Percentiles rank a stretch among this genome's conserved stretches.
These are phyloP conservation scores for Fistularia commersonii DNA, from an alignment of 2,797 vertebrate genomes.

Conservation along the genomic window DNA sequence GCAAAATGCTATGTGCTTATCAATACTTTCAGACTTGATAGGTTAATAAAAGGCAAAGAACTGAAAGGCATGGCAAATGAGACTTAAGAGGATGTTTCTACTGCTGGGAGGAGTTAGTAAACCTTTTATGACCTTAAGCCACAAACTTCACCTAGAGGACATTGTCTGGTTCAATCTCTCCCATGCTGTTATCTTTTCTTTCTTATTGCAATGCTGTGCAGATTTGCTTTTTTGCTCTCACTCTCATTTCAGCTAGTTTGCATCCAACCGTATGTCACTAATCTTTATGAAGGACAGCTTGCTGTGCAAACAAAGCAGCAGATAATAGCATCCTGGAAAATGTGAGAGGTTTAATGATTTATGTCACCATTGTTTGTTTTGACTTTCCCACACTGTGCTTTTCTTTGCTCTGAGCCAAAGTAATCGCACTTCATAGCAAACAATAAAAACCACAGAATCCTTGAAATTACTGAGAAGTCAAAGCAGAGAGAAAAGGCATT, in stretches of 20 bases:
- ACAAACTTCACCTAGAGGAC: not conserved
- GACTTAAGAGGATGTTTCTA: conserved; percentile 19
- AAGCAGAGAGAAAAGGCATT: too few relatives aligned
- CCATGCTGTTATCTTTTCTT: not conserved
- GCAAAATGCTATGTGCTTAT: too few relatives aligned
- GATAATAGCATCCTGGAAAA: not conserved
- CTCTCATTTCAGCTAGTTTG: conserved; percentile 2
- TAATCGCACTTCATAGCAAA: not conserved
- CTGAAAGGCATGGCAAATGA: conserved; percentile 12
- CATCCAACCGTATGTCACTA: not conserved
- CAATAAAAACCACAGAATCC: not conserved
- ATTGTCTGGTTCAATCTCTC: not conserved
- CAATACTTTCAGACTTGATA: too few relatives aligned
- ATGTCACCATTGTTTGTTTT: conserved; percentile 3
- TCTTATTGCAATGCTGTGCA: conserved; percentile 3
- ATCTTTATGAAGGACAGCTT: conserved; percentile 7
- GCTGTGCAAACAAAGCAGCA: conserved; percentile 10
- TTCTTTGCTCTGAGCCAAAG: not conserved
- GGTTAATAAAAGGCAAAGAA: not conserved
- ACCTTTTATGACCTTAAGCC: conserved; percentile 1
- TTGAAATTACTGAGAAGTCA: too few relatives aligned
- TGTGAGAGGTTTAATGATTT: not conserved
- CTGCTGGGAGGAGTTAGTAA: conserved; percentile 9
- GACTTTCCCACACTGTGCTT: not conserved
- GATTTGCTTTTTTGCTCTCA: conserved; percentile 1